Evolutionary conservation across 2,113 vertebrate species (phyloP).

Genomic region (Psittacula cyanocephala): DNA sequence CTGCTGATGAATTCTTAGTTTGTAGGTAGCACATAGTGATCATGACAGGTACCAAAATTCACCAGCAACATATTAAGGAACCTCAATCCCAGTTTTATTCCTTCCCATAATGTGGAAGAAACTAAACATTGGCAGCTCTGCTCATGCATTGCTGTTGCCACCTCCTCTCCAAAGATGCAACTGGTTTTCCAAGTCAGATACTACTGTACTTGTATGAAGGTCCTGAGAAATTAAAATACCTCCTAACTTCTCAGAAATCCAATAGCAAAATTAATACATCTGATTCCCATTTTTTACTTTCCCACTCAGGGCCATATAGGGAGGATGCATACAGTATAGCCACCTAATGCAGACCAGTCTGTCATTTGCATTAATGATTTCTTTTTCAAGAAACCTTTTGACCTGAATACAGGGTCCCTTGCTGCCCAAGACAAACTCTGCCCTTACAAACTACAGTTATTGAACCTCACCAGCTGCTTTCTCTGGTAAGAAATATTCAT

Average conservation of each 20-base stretch:
- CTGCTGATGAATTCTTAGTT: not conserved
- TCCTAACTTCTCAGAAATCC: not conserved
- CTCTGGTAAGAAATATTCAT: not conserved
- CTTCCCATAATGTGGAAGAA: not conserved
- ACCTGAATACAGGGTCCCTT: not conserved
- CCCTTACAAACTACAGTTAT: not conserved
- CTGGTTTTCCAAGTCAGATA: not conserved
- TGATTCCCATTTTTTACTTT: not conserved
- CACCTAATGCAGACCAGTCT: not conserved
- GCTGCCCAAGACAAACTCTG: not conserved
- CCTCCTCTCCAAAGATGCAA: not conserved
- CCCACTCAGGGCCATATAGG: not conserved
- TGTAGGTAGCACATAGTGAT: accelerated
- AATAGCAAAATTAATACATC: not conserved
- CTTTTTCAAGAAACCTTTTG: not conserved
- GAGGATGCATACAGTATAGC: not conserved
- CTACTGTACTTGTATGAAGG: not conserved
- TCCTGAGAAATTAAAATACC: not conserved
- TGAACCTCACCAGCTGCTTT: not conserved
- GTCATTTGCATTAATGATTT: not conserved
- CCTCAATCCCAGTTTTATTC: not conserved
- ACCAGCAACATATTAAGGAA: not conserved
- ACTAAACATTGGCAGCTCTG: not conserved
- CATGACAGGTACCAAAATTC: not conserved
- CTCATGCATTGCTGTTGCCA: not conserved